Base-by-base conservation (phyloP, 2,888 invertebrate genomes). In the Cordilura impudica region DNA sequence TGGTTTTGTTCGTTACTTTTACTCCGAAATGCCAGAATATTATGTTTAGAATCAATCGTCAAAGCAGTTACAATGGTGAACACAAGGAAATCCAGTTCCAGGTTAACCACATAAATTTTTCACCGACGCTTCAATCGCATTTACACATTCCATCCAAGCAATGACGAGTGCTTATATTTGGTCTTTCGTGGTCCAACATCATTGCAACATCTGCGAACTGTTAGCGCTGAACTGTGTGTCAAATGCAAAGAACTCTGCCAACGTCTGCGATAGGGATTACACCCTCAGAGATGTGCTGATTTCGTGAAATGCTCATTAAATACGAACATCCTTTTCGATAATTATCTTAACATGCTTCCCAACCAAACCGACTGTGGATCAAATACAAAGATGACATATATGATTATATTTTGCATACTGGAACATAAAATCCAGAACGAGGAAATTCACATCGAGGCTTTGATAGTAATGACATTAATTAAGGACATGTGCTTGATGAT, bases 161-260 rank as follows among this genome's bases (percentile, higher is more conserved):
- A 78, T 45, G 69, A n/a, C 8, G 69, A 73, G 53, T 78, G 73
- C 45, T 78, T 49, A 83, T 87, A 87, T 84, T 84, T 88, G 47
- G 85, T 86, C 84, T 84, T 88, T 63, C 78, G 81, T 76, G 82
- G 81, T 3, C 88, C 87, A 77, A 87, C 84, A 49, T 87, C 86
- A 70, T 86, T 86, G 63, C 10, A 78, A 70, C 16, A 60, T 16
- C 54, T 84, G 8, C 82, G 86, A 85, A 89, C 87, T 71, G 86
- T 90, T 54, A 81, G 89, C 85, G 87, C 86, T 81, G 23, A 51
- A 81, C 10, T 85, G 56, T 87, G 81, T 77, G 81, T 39, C 23
- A 86, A 87, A 73, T 89, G 84, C 83, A 78, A 85, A 54, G 86
- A 83, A 65, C 88, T 88, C 23, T 88, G 87, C 82, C 82, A 84